Conservation (phyloP, 2,888 invertebrate genomes). For the Apocheima hispidaria region DNA sequence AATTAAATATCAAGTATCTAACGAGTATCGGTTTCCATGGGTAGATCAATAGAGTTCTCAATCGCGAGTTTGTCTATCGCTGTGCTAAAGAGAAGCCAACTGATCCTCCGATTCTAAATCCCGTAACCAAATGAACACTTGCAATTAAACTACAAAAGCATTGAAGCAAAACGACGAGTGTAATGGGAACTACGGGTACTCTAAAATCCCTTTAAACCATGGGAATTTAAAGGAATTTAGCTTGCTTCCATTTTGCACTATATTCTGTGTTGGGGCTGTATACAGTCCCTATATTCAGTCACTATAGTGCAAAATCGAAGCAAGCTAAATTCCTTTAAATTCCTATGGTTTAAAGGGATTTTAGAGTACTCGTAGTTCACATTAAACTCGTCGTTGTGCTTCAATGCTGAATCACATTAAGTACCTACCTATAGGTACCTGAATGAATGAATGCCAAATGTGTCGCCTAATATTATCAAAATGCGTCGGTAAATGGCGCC, state of each 20-base stretch:
- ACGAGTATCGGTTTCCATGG: no score
- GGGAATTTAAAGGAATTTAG: slow-evolving; percentile 9
- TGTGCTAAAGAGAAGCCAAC: neutral
- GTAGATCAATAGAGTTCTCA: neutral
- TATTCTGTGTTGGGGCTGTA: neutral
- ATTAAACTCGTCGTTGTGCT: slow-evolving; percentile 34
- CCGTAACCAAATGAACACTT: slow-evolving; percentile 18
- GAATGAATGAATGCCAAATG: no score
- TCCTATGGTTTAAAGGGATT: slow-evolving; percentile 21
- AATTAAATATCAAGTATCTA: no score
- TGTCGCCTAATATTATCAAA: no score
- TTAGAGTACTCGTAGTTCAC: slow-evolving; percentile 35
- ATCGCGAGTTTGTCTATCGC: neutral
- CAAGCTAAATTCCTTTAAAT: slow-evolving; percentile 5
- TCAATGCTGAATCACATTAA: no score
- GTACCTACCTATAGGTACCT: no score
- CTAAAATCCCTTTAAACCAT: slow-evolving; percentile 28
- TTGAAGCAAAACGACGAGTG: slow-evolving; percentile 36
- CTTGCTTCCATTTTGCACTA: neutral
- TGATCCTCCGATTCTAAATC: slow-evolving; percentile 1
- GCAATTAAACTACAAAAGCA: slow-evolving; percentile 37
- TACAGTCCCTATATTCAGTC: neutral
- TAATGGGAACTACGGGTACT: slow-evolving; percentile 33
- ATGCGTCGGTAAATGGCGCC: no score
- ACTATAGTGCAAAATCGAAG: neutral